A percentile compares a stretch with the other conserved stretches of the same genome.
These are phyloP conservation scores for Drosophila tsacasi DNA, from an alignment of 1,140 invertebrate genomes.

Conservation along the genomic window DNA sequence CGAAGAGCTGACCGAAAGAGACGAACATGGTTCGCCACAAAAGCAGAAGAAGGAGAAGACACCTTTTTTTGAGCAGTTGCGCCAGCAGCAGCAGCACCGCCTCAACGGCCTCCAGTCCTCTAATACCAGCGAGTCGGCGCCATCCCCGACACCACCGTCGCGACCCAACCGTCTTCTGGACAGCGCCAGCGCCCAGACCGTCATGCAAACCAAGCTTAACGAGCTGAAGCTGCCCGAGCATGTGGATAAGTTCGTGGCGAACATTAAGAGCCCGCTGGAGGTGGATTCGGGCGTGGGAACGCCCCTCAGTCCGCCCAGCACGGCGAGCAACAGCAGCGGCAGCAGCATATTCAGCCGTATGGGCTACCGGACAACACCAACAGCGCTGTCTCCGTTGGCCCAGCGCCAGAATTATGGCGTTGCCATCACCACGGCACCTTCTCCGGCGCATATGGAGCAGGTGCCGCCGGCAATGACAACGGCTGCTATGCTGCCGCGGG, in stretches of 20 bases:
- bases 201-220: slow-evolving; percentile 73
- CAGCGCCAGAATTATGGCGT: slow-evolving; percentile 56
- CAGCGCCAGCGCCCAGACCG: slow-evolving; percentile 53
- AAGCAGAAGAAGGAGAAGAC: slow-evolving; percentile 85
- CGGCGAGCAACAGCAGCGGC: slow-evolving; percentile 63
- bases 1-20: slow-evolving; percentile 86
- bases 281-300: slow-evolving; percentile 86
- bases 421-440: slow-evolving; percentile 56
- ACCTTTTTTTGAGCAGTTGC: slow-evolving; percentile 85
- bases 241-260: slow-evolving; percentile 84
- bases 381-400: slow-evolving; percentile 69
- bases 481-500: slow-evolving; percentile 12
- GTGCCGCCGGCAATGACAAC: slow-evolving; percentile 34
- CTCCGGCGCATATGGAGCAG: slow-evolving; percentile 31
- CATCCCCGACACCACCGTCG: slow-evolving; percentile 46
- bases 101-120: slow-evolving; percentile 41
- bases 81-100: slow-evolving; percentile 75
- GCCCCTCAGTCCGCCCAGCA: slow-evolving; percentile 84
- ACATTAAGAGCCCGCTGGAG: slow-evolving; percentile 85
- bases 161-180: slow-evolving; percentile 79
- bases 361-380: slow-evolving; percentile 77
- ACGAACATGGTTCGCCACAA: slow-evolving; percentile 85
- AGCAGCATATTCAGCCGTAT: slow-evolving; percentile 81
- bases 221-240: slow-evolving; percentile 85
- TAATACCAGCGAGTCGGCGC: slow-evolving; percentile 15